A percentile compares a stretch with the other conserved stretches of the same genome.
phyloP scores from a whole-genome alignment of 2,113 vertebrate species.

The Acrocephalus arundinaceus region DNA sequence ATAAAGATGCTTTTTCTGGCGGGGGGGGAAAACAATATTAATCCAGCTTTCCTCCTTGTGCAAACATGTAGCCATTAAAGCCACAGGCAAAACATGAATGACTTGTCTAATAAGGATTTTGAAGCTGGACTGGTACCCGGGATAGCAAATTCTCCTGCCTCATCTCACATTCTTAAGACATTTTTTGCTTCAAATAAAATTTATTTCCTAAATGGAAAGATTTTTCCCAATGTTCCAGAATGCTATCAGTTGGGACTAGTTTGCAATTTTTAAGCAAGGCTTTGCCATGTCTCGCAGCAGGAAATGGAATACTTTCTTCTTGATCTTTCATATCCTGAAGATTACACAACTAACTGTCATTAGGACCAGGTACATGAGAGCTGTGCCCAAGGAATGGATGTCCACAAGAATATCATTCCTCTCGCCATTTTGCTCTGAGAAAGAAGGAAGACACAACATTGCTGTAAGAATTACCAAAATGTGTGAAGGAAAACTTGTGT shows the following conservation, averaged over 20 bases:
- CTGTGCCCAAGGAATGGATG: neutral
- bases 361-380: neutral
- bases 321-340: slow-evolving; percentile 20
- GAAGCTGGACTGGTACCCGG: neutral
- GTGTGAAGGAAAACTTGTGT: neutral
- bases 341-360: neutral
- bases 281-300: slow-evolving; percentile 44
- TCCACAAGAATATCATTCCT: neutral
- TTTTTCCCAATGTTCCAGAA: slow-evolving; percentile 48
- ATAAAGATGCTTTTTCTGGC: slow-evolving; percentile 5
- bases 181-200: slow-evolving; percentile 42
- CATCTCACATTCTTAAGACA: neutral
- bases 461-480: neutral
- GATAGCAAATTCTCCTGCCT: neutral
- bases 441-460: neutral
- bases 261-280: slow-evolving; percentile 50
- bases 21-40: neutral
- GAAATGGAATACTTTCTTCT: slow-evolving; percentile 47
- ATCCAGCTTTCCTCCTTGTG: neutral
- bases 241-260: neutral
- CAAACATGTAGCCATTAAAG: neutral
- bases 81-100: neutral
- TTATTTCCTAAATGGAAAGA: slow-evolving; percentile 58
- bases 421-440: neutral
- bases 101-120: neutral